Conservation (phyloP, 2,888 invertebrate species). For the Drosophila neonasuta region DNA sequence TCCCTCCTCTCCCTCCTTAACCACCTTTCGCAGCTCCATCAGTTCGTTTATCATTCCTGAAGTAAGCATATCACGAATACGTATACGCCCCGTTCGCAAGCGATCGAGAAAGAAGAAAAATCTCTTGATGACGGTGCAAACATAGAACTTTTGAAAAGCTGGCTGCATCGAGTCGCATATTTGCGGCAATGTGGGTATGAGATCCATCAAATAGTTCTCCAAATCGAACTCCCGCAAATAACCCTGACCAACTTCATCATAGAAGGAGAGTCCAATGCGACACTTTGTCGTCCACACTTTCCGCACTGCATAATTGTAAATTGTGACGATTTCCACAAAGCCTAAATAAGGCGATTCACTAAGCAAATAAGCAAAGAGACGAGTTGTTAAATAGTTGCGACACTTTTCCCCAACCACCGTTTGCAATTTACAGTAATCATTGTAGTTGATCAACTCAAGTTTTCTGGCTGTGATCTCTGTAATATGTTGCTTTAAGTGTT, state of each 20-base stretch:
- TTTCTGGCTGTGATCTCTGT: slow-evolving; percentile 88
- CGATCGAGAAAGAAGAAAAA: slow-evolving; percentile 98
- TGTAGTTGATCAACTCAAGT: slow-evolving; percentile 92
- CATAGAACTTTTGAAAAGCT: slow-evolving; percentile 97
- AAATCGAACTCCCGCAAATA: slow-evolving; percentile 94
- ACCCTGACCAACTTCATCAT: slow-evolving; percentile 96
- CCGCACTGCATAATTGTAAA: slow-evolving; percentile 97
- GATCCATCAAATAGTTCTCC: slow-evolving; percentile 96
- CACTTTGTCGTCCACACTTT: slow-evolving; percentile 98
- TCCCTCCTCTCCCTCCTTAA: slow-evolving; percentile 87
- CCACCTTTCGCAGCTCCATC: slow-evolving; percentile 92
- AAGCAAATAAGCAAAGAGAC: slow-evolving; percentile 93
- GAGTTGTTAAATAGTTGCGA: slow-evolving; percentile 90
- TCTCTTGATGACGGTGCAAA: slow-evolving; percentile 97
- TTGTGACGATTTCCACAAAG: slow-evolving; percentile 92
- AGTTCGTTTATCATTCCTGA: slow-evolving; percentile 92
- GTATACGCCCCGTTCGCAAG: slow-evolving; percentile 91
- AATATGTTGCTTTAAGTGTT: slow-evolving; percentile 89
- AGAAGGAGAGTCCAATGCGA: slow-evolving; percentile 94
- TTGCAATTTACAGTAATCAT: slow-evolving; percentile 91
- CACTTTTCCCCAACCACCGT: slow-evolving; percentile 89
- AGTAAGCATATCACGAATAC: slow-evolving; percentile 95
- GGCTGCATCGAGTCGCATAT: slow-evolving; percentile 94
- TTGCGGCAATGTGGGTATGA: slow-evolving; percentile 95
- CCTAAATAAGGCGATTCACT: slow-evolving; percentile 90